These are phyloP conservation scores for Alethe castanea DNA, from an alignment of 2,113 vertebrate genomes.

Conservation along the genomic window DNA sequence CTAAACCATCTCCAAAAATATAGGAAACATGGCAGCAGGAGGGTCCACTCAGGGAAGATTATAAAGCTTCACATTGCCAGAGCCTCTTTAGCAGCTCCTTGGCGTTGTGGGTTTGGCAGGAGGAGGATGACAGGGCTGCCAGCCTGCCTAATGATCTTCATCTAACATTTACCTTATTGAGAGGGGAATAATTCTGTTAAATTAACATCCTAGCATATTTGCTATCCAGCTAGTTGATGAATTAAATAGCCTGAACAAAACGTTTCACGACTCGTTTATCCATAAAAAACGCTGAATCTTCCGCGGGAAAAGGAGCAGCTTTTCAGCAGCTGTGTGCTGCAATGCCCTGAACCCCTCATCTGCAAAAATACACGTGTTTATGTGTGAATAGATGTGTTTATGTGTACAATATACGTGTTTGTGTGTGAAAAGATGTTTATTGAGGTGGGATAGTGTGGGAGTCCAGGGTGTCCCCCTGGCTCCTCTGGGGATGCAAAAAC, in stretches of 20 bases:
- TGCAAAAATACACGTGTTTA: fast-evolving
- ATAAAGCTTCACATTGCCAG: background rate
- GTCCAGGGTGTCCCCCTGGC: too few relatives aligned
- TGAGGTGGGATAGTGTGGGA: background rate
- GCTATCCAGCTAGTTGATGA: conserved; percentile 53
- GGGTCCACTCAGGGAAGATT: background rate
- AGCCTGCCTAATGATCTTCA: conserved; percentile 55
- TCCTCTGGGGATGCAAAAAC: too few relatives aligned
- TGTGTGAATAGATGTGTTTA: too few relatives aligned
- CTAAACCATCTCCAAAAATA: background rate
- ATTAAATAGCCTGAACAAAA: conserved; percentile 54
- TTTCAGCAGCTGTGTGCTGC: background rate
- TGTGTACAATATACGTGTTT: too few relatives aligned
- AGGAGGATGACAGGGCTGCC: conserved; percentile 46
- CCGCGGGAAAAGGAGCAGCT: fast-evolving
- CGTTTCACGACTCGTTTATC: conserved; percentile 38
- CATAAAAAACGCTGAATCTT: background rate
- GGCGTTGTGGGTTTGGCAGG: background rate
- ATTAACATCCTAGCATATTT: conserved; percentile 61
- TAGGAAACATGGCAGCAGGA: background rate
- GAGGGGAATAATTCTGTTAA: conserved; percentile 49
- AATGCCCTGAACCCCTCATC: fast-evolving
- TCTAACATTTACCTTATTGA: conserved; percentile 45
- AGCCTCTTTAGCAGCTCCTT: conserved; percentile 43
- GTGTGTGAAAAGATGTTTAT: background rate